Evolutionary conservation across 2,113 vertebrate species (phyloP), one percentile per base, ranked within the genome.

Genomic region (Siniperca knerii): DNA sequence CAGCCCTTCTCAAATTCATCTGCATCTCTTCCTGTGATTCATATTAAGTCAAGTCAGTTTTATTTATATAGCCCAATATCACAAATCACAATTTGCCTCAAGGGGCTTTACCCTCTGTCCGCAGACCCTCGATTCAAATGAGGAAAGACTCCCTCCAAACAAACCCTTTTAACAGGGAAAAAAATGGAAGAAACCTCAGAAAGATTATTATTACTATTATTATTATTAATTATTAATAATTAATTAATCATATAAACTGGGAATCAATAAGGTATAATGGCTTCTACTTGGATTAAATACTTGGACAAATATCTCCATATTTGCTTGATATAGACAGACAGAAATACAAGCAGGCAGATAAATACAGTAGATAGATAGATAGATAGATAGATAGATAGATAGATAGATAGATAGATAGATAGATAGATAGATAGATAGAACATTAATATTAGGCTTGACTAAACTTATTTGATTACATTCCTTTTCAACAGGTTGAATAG

Each of bases 391-490:
- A 52, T 35, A 71, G 18, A 71, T 37, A 40, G 37, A 73, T 58
- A 73, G 71, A 73, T 73, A 73, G 54, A 73, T 58, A 42, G 33
- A 73, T 55, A 71, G 69, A 71, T 55, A 71, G 68, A 54, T 50
- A 35, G 52, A 58, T 57, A 37, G 68, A 70, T 66, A 50, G 46
- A 29, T 55, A 35, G 35, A 55, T 57, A 57, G 52, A 40, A 33
- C 16, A 64, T 40, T 11, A 37, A 40, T 65, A 66, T 48, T 68
- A 25, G n/a, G 48, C 25, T 16, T 2, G 12, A 65, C 7, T 44
- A 25, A 54, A 21, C 6, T 55, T 48, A 12, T 37, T 55, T 37
- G 12, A 55, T 57, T 9, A 25, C 23, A 20, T 21, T 33, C 7
- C 23, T 66, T 35, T 81, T 65, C 13, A n/a, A 46, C 5, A 44